These are phyloP conservation scores for Coptodon rendalli DNA, from an alignment of 2,113 vertebrate genomes.

Conservation along the genomic window DNA sequence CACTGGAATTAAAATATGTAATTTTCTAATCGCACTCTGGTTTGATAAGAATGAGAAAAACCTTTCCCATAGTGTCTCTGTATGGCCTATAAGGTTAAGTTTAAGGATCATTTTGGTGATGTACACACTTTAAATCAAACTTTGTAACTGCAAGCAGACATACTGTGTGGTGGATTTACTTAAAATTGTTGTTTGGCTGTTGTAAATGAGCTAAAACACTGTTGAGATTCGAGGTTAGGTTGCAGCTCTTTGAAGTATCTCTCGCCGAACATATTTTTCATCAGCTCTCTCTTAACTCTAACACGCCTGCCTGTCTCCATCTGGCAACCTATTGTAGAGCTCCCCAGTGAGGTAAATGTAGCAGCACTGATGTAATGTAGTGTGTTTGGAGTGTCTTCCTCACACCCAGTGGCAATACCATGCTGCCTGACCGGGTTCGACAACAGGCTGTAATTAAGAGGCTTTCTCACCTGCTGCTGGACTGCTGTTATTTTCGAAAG, in stretches of 20 bases:
- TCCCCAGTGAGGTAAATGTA: constrained; percentile 12
- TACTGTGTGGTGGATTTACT: neutral
- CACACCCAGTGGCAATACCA: neutral
- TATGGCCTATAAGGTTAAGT: neutral
- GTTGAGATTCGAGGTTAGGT: constrained; percentile 23
- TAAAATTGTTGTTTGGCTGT: neutral
- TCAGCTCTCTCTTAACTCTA: neutral
- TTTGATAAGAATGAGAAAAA: neutral
- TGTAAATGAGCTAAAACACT: neutral
- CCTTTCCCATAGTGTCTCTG: neutral
- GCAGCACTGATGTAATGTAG: constrained; percentile 31
- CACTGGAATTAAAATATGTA: neutral
- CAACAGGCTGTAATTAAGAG: constrained; percentile 44
- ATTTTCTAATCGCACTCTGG: neutral
- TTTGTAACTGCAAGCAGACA: neutral
- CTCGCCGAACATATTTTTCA: neutral
- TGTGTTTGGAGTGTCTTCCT: constrained; percentile 2
- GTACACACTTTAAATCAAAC: neutral
- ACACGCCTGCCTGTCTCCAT: neutral
- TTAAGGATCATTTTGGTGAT: neutral
- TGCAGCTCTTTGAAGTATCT: constrained; percentile 6
- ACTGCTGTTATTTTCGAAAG: neutral
- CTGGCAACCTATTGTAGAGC: neutral
- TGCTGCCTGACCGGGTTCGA: neutral
- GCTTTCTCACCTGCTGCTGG: neutral